A percentile compares a stretch with the other conserved stretches of the same genome.
Conservation (phyloP, 2,888 invertebrate genomes). For the Ichneumon xanthorius region DNA sequence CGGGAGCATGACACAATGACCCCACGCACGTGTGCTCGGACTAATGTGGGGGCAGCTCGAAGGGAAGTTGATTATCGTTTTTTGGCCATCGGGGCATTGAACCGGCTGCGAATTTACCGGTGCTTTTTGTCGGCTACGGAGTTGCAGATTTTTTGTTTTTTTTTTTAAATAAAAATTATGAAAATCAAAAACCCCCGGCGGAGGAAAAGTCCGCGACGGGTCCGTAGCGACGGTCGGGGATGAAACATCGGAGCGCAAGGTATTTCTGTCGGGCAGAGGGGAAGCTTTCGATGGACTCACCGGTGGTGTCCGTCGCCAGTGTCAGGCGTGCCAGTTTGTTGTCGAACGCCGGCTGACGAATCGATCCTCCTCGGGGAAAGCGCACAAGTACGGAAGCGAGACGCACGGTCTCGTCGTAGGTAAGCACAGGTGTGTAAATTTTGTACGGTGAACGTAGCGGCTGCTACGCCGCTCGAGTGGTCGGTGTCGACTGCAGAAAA, state of each 20-base stretch:
- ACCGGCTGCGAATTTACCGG: neutral
- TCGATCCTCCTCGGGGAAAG: constrained; percentile 17
- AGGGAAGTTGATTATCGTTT: constrained; percentile 1
- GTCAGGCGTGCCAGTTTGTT: constrained; percentile 51
- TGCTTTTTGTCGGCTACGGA: neutral
- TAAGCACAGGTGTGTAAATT: constrained; percentile 62
- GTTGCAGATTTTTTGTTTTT: neutral
- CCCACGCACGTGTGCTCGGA: constrained; percentile 65
- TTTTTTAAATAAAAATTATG: no score
- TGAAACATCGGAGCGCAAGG: constrained; percentile 10
- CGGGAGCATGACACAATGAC: constrained; percentile 61
- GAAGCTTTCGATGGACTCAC: constrained; percentile 58
- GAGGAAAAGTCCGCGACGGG: neutral
- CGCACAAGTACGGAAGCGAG: constrained; percentile 28
- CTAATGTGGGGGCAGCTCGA: constrained; percentile 11
- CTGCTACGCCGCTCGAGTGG: constrained; percentile 81
- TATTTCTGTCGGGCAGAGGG: constrained; percentile 10
- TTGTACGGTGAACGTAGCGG: constrained; percentile 64
- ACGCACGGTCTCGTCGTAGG: constrained; percentile 17
- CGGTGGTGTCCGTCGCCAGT: constrained; percentile 41
- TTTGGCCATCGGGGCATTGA: neutral
- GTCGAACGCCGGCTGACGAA: constrained; percentile 3
- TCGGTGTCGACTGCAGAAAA: constrained; percentile 84
- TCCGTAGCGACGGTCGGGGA: neutral
- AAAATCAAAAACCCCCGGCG: neutral